Base-by-base conservation (phyloP, 1,140 invertebrate species). In the Trachelipus rathkii region DNA sequence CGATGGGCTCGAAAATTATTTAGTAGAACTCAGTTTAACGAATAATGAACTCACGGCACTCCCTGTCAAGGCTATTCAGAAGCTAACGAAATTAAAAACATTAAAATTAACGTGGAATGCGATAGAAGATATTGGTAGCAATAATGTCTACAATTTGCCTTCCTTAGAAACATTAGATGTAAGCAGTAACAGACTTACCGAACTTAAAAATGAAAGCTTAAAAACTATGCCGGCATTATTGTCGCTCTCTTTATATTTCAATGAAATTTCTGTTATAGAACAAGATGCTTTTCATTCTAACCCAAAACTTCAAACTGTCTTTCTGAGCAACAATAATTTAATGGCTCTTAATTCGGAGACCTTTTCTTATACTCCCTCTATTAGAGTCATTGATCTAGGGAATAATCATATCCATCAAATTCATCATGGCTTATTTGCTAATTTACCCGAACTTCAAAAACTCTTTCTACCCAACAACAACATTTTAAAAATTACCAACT, bases 391-490 rank as follows among this genome's bases (percentile, higher is more conserved):
- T n/a, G 82, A 83, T 74, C 80, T 86, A 69, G 85, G n/a, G 53
- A 82, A 83, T 45, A 85, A 85, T 79, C 82, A 82, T 43, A 76
- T 96, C n/a, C 93, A n/a, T 95, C 89, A 91, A 76, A 91, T 95
- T 0, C 88, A 89, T 50, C 81, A 83, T 60, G 92, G 92, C 0
- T 88, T 95, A 0, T 96, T 96, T 84, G 88, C 90, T 15, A 89
- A 90, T 82, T 84, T 96, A 68, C 89, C 90, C 0, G 89, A 93
- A 75, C 85, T 96, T 5, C 88, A 90, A 50, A 91, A 93, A 83
- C 86, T 96, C 33, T 94, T 95, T 84, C 85, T 96, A 15, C 91
- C 93, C 0, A 92, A 95, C 84, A 96, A 96, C 83, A 96, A 96
- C 84, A 92, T 96, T 70, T 85, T 95, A 0, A 92, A 94, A 84